Evolutionary conservation across 2,797 vertebrate genomes (phyloP).

Genomic region (Amniataba percoides): DNA sequence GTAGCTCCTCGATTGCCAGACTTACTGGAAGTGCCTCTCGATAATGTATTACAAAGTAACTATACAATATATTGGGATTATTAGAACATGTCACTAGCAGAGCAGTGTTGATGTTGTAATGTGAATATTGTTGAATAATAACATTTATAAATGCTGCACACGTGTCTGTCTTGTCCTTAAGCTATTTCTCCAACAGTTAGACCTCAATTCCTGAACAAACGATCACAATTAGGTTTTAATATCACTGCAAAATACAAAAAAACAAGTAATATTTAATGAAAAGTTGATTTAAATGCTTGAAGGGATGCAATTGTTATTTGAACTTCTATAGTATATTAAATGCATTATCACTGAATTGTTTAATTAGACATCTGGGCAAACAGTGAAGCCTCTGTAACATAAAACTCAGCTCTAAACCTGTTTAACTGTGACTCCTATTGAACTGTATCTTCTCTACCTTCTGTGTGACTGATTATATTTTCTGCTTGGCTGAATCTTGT

Average conservation of each 20-base stretch:
- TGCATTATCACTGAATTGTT: too few relatives aligned
- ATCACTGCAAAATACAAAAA: not conserved
- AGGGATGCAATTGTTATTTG: too few relatives aligned
- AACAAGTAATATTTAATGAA: too few relatives aligned
- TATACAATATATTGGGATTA: conserved; percentile 92
- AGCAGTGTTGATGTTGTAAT: conserved; percentile 95
- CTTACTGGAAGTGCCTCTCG: conserved; percentile 99
- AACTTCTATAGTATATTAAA: too few relatives aligned
- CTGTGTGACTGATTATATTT: not conserved
- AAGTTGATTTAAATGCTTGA: too few relatives aligned
- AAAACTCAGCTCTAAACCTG: not conserved
- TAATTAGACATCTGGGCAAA: too few relatives aligned
- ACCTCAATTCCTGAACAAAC: too few relatives aligned
- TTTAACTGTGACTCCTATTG: not conserved
- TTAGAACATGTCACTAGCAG: conserved; percentile 93
- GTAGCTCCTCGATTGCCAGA: conserved; percentile 95
- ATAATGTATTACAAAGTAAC: conserved; percentile 94
- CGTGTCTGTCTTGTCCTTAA: conserved; percentile 73
- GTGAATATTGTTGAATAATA: conserved; percentile 93
- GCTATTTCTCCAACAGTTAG: not conserved
- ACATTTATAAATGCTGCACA: conserved; percentile 91
- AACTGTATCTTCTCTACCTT: too few relatives aligned
- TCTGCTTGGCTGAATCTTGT: conserved; percentile 4
- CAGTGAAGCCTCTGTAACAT: not conserved
- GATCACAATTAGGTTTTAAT: not conserved